Evolutionary conservation across 2,888 invertebrate species (phyloP).

Genomic region (Ormyrus rosae): DNA sequence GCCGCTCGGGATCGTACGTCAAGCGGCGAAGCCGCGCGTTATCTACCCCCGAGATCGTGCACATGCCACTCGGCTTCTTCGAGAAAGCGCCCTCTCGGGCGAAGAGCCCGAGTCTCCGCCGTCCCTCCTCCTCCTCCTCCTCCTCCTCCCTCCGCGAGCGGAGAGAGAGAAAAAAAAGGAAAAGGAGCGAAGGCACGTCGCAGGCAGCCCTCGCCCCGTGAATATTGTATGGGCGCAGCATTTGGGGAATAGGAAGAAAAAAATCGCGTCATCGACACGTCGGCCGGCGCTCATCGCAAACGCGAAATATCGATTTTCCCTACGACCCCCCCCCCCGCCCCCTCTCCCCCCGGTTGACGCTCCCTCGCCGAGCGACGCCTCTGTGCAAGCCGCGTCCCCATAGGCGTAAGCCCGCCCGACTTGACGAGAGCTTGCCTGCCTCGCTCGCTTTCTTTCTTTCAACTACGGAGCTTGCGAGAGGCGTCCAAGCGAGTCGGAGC

Average conservation of each 20-base stretch:
- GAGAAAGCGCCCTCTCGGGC: neutral
- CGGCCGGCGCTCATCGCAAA: conserved; percentile 28
- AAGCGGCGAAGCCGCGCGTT: conserved; percentile 35
- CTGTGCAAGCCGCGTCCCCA: too few species aligned
- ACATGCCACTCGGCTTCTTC: neutral
- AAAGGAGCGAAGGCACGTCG: neutral
- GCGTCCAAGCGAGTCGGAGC: too few species aligned
- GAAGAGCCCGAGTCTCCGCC: neutral
- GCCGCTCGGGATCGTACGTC: conserved; percentile 34
- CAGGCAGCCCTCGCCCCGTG: neutral
- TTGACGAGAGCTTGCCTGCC: neutral
- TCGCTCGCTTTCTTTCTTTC: neutral
- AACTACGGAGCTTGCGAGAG: neutral
- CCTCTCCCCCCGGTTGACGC: conserved; percentile 5
- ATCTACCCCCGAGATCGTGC: conserved; percentile 33
- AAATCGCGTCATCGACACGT: conserved; percentile 50
- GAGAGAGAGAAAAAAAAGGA: neutral
- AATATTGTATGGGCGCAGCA: too few species aligned
- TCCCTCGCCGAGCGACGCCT: neutral
- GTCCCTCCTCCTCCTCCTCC: neutral
- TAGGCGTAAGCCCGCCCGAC: too few species aligned
- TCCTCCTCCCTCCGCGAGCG: neutral
- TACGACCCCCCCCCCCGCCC: too few species aligned
- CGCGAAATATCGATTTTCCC: conserved; percentile 51
- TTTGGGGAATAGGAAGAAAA: neutral